phyloP scores from a whole-genome alignment of 2,888 invertebrate genomes.

The Vanessa cardui region DNA sequence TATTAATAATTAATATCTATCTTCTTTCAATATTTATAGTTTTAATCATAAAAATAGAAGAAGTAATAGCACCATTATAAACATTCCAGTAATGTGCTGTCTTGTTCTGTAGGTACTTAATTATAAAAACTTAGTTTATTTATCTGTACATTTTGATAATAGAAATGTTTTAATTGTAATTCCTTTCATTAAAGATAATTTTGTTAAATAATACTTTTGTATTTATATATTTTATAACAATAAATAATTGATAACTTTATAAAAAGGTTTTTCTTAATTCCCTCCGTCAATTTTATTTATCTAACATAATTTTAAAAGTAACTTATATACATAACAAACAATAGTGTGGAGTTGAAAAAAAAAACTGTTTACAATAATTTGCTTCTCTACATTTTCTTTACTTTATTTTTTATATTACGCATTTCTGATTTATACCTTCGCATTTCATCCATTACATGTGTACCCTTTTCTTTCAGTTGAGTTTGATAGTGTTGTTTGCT shows the following conservation, averaged over 20 bases:
- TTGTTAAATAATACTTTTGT: conserved; percentile 58
- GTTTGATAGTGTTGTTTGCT: conserved; percentile 72
- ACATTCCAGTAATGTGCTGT: conserved; percentile 80
- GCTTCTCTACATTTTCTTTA: conserved; percentile 64
- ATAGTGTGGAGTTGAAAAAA: background rate
- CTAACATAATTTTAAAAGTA: background rate
- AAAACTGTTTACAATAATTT: conserved; percentile 1
- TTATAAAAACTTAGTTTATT: conserved; percentile 45
- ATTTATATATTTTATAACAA: conserved; percentile 65
- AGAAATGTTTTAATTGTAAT: conserved; percentile 64
- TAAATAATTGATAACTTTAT: conserved; percentile 57
- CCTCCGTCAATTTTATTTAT: conserved; percentile 7
- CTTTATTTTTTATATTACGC: conserved; percentile 73
- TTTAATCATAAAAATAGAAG: conserved; percentile 51
- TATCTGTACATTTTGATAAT: conserved; percentile 77
- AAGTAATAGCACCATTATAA: conserved; percentile 51
- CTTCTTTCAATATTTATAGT: conserved; percentile 42
- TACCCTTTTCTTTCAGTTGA: conserved; percentile 71
- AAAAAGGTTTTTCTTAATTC: conserved; percentile 33
- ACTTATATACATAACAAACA: conserved; percentile 5
- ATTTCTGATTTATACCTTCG: conserved; percentile 77
- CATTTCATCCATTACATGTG: conserved; percentile 79
- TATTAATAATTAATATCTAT: conserved; percentile 21
- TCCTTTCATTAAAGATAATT: conserved; percentile 48
- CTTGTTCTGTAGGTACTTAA: conserved; percentile 75